Percentiles rank a stretch among this genome's conserved stretches.
phyloP scores from a whole-genome alignment of 2,797 vertebrate species.

The Calcarius lapponicus region DNA sequence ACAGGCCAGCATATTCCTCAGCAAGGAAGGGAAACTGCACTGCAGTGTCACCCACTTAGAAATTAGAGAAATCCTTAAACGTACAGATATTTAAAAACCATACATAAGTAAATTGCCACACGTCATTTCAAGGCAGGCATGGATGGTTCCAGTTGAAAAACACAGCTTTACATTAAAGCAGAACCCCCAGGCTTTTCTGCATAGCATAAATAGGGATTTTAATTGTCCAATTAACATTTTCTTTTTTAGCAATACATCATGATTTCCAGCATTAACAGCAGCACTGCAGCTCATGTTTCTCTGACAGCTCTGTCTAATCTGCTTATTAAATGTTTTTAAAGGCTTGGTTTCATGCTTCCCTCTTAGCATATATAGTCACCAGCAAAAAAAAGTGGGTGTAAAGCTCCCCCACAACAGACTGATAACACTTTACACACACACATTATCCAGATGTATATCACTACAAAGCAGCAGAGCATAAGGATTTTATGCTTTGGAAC shows the following conservation, averaged over 20 bases:
- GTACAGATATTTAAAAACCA: neutral
- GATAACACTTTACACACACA: neutral
- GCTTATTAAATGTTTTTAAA: constrained; percentile 10
- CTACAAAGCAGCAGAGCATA: neutral
- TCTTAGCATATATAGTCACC: neutral
- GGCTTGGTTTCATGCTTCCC: neutral
- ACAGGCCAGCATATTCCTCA: neutral
- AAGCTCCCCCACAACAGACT: neutral
- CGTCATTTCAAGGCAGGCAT: neutral
- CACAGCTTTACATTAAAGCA: neutral
- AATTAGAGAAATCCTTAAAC: neutral
- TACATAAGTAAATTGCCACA: neutral
- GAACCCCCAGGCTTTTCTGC: constrained; percentile 6
- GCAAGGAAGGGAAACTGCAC: neutral
- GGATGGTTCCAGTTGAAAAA: neutral
- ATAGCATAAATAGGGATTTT: neutral
- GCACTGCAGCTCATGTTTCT: constrained; percentile 9
- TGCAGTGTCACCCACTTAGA: neutral
- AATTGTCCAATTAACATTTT: constrained; percentile 54
- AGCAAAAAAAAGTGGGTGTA: neutral
- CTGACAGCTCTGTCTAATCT: constrained; percentile 24
- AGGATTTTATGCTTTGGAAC: constrained; percentile 17
- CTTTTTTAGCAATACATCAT: constrained; percentile 12
- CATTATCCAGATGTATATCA: neutral
- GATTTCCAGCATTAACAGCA: constrained; percentile 21